Base-by-base conservation (phyloP, 2,797 vertebrate genomes). In the Pangasius djambal region DNA sequence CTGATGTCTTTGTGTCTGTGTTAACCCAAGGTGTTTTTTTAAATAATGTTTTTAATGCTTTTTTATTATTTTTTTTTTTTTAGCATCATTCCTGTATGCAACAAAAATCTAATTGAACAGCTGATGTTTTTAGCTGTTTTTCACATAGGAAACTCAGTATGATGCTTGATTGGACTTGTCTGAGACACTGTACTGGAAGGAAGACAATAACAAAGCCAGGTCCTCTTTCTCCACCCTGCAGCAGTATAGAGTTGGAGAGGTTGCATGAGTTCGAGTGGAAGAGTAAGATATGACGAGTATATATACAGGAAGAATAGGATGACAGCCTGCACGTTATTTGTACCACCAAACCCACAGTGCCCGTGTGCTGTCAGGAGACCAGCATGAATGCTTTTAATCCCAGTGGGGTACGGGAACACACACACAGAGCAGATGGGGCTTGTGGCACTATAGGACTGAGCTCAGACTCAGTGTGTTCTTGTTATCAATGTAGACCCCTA, bases 161-260 rank as follows among this genome's bases (percentile, higher is more conserved):
- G 7, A 8, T 59, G 10, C 37, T 75, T 77, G 15, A 16, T 57
- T 55, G 20, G 52, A 28, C 55, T 59, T 40, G 67, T 59, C 34
- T 86, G 70, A 37, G 67, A 34, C 55, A 20, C 69, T 61, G 13
- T 37, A n/a, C 69, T 40, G 16, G 57, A 77, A 55, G 7, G 31
- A 65, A 90, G 90, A 91, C 86, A 88, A 84, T 90, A 72, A 61
- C 69, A 89, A 34, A 25, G 48, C 34, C 85, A 88, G 20, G 75
- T 92, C 87, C 81, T 91, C 90, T 88, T 79, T 86, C 87, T 88
- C 83, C 34, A 88, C 91, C 84, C 67, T 88, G 79, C 69, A 34
- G 86, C 37, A 65, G 37, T 63, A 61, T 44, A 25, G 18, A 50
- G 40, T 15, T 2, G 4, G 20, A 82, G 34, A 25, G n/a, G 79